These are phyloP conservation scores for Pterostichus niger DNA, from an alignment of 2,888 invertebrate species.

Conservation along the genomic window DNA sequence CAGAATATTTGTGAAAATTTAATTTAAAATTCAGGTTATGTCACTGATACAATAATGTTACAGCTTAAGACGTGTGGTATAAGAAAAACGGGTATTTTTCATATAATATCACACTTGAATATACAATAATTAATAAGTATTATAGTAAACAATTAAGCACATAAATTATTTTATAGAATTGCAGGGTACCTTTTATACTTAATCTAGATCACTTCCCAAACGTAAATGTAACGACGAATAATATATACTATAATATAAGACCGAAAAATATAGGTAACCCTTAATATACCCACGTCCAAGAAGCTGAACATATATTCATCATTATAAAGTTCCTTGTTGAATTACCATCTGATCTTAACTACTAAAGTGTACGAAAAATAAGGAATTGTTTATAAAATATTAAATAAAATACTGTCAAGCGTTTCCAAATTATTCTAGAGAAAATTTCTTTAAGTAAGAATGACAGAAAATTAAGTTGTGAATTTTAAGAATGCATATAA, in stretches of 20 bases:
- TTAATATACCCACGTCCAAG: background rate
- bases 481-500: too few species aligned
- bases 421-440: too few species aligned
- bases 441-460: too few species aligned
- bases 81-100: conserved; percentile 6
- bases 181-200: conserved; percentile 40
- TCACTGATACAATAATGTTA: too few species aligned
- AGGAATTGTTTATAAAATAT: background rate
- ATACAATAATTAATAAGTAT: background rate
- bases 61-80: background rate
- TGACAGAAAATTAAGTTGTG: too few species aligned
- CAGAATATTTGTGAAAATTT: background rate
- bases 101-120: conserved; percentile 5
- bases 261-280: background rate
- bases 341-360: too few species aligned
- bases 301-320: background rate
- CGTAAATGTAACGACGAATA: background rate
- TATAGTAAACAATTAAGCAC: background rate
- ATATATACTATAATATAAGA: background rate
- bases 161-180: conserved; percentile 17
- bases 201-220: background rate
- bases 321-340: conserved; percentile 3
- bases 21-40: background rate
- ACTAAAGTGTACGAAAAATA: too few species aligned
- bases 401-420: too few species aligned